phyloP scores from a whole-genome alignment of 2,797 vertebrate genomes.

The Gallinago nigripennis region DNA sequence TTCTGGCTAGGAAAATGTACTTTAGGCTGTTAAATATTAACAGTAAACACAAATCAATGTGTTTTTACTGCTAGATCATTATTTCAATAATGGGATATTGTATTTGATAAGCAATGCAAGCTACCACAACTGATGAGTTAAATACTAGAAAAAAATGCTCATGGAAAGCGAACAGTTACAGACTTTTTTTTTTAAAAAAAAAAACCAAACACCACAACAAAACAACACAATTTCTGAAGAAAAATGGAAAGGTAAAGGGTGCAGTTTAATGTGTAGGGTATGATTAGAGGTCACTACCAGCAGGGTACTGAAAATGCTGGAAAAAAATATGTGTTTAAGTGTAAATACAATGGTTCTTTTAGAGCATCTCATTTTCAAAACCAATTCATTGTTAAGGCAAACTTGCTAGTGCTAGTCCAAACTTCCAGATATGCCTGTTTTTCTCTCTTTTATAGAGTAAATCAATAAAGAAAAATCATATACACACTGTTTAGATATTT shows the following conservation, averaged over 20 bases:
- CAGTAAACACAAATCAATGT: conserved; percentile 35
- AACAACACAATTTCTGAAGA: not conserved
- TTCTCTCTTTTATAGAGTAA: not conserved
- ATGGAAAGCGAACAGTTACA: not conserved
- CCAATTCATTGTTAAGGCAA: not conserved
- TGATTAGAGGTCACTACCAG: not conserved
- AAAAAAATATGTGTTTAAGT: not conserved
- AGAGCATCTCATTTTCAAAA: not conserved
- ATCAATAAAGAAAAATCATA: not conserved
- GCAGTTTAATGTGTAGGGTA: not conserved
- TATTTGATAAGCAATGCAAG: conserved; percentile 15
- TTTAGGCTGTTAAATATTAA: conserved; percentile 38
- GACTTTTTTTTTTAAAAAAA: not conserved
- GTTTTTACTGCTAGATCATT: not conserved
- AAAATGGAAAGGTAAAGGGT: not conserved
- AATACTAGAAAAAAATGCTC: not conserved
- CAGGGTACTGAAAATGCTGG: not conserved
- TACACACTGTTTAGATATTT: not conserved
- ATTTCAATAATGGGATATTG: conserved; percentile 32
- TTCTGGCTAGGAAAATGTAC: not conserved
- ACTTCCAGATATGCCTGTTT: not conserved
- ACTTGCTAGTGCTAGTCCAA: not conserved
- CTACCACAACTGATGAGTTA: not conserved
- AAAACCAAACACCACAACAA: too few relatives aligned
- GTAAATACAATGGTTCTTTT: not conserved